A percentile compares a stretch with the other conserved stretches of the same genome.
Conservation (phyloP, 2,888 invertebrate species). For the Aspidapion aeneum region DNA sequence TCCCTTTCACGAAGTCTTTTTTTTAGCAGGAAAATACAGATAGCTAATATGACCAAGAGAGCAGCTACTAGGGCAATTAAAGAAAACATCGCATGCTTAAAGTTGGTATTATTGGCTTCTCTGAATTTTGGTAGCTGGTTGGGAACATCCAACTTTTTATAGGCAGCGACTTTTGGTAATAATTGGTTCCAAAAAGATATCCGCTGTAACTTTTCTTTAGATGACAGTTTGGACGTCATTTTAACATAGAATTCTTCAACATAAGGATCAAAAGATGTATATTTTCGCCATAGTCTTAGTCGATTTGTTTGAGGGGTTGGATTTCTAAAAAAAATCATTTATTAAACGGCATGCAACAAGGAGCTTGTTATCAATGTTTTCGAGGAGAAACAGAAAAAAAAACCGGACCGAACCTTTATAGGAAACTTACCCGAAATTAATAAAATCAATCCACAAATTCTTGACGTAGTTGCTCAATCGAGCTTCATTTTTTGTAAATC, state of each 20-base stretch:
- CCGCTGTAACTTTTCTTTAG: constrained; percentile 26
- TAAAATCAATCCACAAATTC: constrained; percentile 51
- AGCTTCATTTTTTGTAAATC: constrained; percentile 58
- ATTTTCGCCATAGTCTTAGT: constrained; percentile 59
- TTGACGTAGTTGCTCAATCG: constrained; percentile 53
- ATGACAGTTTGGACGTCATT: constrained; percentile 24
- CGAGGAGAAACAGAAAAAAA: too few relatives aligned
- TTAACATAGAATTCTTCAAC: constrained; percentile 48
- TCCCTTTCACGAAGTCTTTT: constrained; percentile 44
- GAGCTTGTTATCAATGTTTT: too few relatives aligned
- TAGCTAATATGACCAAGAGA: constrained; percentile 50
- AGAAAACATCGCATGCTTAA: constrained; percentile 60
- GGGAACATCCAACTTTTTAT: constrained; percentile 30
- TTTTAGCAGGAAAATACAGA: constrained; percentile 54
- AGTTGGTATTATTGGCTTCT: constrained; percentile 48
- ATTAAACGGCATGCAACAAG: too few relatives aligned
- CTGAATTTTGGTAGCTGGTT: constrained; percentile 39
- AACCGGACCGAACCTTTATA: too few relatives aligned
- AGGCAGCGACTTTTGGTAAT: constrained; percentile 41
- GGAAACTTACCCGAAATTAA: constrained; percentile 46
- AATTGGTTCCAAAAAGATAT: constrained; percentile 49
- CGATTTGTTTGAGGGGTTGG: constrained; percentile 52
- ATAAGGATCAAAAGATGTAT: constrained; percentile 52
- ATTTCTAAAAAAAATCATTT: constrained; percentile 48
- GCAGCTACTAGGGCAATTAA: constrained; percentile 55